Evolutionary conservation across 2,888 invertebrate species (phyloP), one percentile per base, ranked within the genome.

Genomic region (Pollenia griseotomentosa): DNA sequence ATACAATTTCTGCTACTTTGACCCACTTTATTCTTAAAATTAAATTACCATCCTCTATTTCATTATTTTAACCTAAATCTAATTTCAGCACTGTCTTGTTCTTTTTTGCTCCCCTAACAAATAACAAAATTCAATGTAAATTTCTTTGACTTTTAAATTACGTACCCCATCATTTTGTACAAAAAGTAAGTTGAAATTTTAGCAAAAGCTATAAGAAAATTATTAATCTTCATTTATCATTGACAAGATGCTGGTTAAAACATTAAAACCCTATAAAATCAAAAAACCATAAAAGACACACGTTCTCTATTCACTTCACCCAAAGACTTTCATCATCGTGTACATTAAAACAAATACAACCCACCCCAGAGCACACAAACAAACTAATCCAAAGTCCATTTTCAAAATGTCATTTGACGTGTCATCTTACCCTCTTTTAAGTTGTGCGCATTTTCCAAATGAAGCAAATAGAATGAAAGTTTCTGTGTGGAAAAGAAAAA

Each of bases 381-480:
- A 66, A 19, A 44, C 59, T 23, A 6, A 66, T 16, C 75, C 74
- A 61, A 70, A 65, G 78, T 79, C 78, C 74, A 74, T 74, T 65
- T 70, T 51, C 14, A 16, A 74, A 78, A 82, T 78, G 66, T 4
- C 42, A 57, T 63, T 57, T 66, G 55, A 70, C 61, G 83, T 83
- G 63, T 71, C 82, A 79, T 70, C 70, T 75, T 70, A 65, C 19
- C 70, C 83, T 71, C 75, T 23, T 75, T 19, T 59, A 51, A 33
- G 70, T 51, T 61, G 61, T 80, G 83, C 65, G 75, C 75, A 83
- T 59, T 86, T 86, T 42, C 63, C 5, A 40, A 44, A 70, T 16
- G 14, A n/a, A 44, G 23, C 23, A 23, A 23, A 23, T 23, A 55
- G 16, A 44, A 66, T 11, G 9, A 74, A 68, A 53, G 55, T 48